A percentile compares a stretch with the other conserved stretches of the same genome.
Evolutionary conservation across 2,888 invertebrate genomes (phyloP).

Genomic region (Thelaira solivaga): DNA sequence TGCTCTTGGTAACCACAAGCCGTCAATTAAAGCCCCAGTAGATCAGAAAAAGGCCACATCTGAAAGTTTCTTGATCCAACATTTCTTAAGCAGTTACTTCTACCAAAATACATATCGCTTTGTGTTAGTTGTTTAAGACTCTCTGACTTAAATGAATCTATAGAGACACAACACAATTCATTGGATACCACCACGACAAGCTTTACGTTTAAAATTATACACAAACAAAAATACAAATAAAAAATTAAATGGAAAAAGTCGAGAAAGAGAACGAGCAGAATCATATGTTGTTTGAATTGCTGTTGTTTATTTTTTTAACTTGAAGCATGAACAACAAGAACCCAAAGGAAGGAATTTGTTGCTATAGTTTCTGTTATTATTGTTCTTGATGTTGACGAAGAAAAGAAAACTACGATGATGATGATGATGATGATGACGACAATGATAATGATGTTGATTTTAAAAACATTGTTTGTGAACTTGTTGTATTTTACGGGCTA

Average conservation of each 20-base stretch:
- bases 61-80: no score
- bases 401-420: conserved; percentile 23
- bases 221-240: neutral
- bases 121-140: neutral
- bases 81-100: no score
- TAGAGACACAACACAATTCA: neutral
- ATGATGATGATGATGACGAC: conserved; percentile 8
- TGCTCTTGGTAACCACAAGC: no score
- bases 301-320: conserved; percentile 25
- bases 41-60: no score
- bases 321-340: conserved; percentile 23
- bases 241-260: neutral
- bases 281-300: conserved; percentile 38
- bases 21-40: no score
- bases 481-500: neutral
- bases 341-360: conserved; percentile 49
- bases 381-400: conserved; percentile 23
- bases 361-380: conserved; percentile 49
- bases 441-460: conserved; percentile 44
- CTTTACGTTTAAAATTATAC: conserved; percentile 46
- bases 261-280: conserved; percentile 1
- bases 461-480: conserved; percentile 25
- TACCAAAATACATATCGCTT: no score
- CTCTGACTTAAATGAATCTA: neutral
- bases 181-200: conserved; percentile 40